These are phyloP conservation scores for Trididemnum nubilum DNA, from an alignment of 23 tunicate genomes.

Conservation along the genomic window DNA sequence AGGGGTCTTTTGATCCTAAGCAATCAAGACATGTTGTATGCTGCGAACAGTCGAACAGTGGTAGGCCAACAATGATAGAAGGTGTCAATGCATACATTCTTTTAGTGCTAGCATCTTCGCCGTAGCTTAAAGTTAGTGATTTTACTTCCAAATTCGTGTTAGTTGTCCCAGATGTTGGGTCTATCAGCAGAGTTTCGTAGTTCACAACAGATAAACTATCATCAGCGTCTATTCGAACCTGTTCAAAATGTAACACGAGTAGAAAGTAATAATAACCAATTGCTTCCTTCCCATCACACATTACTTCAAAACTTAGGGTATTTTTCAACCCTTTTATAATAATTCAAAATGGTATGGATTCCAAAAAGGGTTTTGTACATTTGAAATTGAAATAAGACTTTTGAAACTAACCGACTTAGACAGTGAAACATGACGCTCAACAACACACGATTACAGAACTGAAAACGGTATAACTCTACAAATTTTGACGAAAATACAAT, in stretches of 20 bases:
- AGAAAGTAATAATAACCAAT: neutral
- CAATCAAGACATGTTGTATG: constrained; percentile 50
- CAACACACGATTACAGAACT: too few species aligned
- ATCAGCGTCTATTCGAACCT: constrained; percentile 6
- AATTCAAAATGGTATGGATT: too few species aligned
- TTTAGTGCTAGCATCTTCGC: neutral
- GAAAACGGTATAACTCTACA: too few species aligned
- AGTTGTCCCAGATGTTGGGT: neutral
- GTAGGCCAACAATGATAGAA: constrained; percentile 43
- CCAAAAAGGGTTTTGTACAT: too few species aligned
- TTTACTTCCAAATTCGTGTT: neutral
- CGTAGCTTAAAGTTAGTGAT: neutral
- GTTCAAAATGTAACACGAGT: too few species aligned
- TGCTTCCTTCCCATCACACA: too few species aligned
- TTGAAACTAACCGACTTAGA: too few species aligned
- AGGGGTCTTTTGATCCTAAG: constrained; percentile 62
- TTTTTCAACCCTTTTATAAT: too few species aligned
- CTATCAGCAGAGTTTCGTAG: neutral
- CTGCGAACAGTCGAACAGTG: constrained; percentile 54
- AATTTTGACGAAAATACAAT: too few species aligned
- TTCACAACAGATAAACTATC: neutral
- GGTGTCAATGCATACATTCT: constrained; percentile 59
- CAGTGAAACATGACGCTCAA: too few species aligned
- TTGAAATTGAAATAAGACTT: too few species aligned
- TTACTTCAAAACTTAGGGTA: too few species aligned